Evolutionary conservation across 2,113 vertebrate genomes (phyloP).

Genomic region (Scatophagus argus): DNA sequence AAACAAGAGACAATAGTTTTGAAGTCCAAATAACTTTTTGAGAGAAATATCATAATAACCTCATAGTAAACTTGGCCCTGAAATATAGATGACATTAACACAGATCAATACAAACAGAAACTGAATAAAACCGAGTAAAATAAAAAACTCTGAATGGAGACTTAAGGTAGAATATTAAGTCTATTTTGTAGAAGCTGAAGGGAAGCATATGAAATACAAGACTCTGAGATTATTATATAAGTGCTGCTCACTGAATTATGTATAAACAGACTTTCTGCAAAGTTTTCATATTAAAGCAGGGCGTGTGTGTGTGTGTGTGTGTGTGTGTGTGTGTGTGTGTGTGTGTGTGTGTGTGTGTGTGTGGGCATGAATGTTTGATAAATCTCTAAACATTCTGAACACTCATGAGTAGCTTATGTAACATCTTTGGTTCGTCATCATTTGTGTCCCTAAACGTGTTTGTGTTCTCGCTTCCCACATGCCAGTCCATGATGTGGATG

Average conservation of each 20-base stretch:
- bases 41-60: too few species aligned
- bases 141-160: not conserved
- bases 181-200: not conserved
- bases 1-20: too few species aligned
- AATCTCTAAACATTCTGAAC: not conserved
- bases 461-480: constrained; percentile 53
- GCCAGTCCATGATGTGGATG: constrained; percentile 65
- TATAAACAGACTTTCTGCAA: not conserved
- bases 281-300: not conserved
- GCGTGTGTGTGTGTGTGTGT: too few species aligned
- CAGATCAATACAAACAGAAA: not conserved
- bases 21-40: too few species aligned
- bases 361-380: not conserved
- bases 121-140: not conserved
- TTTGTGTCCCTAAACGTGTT: constrained; percentile 32
- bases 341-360: too few species aligned
- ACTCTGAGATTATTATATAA: not conserved
- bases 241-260: not conserved
- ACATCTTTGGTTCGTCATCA: not conserved
- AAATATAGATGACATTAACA: not conserved
- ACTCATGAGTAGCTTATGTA: not conserved
- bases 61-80: not conserved
- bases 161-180: not conserved
- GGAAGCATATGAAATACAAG: not conserved
- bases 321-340: too few species aligned